Base-by-base conservation (phyloP, 1,140 invertebrate genomes). In the Drosophila neocordata region DNA sequence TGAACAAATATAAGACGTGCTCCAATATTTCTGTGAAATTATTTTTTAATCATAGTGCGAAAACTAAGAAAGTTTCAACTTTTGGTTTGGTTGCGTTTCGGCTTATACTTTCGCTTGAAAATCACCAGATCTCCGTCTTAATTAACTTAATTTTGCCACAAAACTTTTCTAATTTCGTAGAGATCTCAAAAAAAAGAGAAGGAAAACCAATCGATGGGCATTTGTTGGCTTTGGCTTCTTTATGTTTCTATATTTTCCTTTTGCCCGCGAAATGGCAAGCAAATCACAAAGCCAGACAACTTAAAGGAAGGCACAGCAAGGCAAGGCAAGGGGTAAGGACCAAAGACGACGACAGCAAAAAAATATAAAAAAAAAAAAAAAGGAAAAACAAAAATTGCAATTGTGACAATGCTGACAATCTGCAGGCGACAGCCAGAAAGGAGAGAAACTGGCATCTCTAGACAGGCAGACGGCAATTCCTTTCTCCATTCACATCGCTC, bases 371-470 rank as follows among this genome's bases (percentile, higher is more conserved):
- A 38, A 38, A n/a, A n/a, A 13, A 12, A 11, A 44, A 13, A 44
- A 7, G 41, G 41, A 44, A 7, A 48, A 4, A 69, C 67, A 70
- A 78, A 76, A 82, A 88, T 79, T 88, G 83, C 82, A 85, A 84
- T 83, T 83, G 79, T 83, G 79, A 83, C 79, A 83, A 83, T 87
- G 67, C 64, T 87, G 82, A 87, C 82, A 87, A 87, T 87, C 82
- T 87, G 82, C 83, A 87, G 82, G 82, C 82, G 82, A 85, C 82
- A 87, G 74, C 24, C 82, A 67, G 48, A 31, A 35, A 37, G 13
- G 34, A 59, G 34, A 59, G 15, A 51, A 41, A 15, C 51, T 22
- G 18, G 27, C 38, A 37, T 48, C 66, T 31, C 58, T 63, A 77
- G 66, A 76, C 48, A 79, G 72, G 62, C 76, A 85, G 80, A 85